Evolutionary conservation across 1,140 invertebrate species (phyloP), one percentile per base, ranked within the genome.

Genomic region (Bombus sibiricus): DNA sequence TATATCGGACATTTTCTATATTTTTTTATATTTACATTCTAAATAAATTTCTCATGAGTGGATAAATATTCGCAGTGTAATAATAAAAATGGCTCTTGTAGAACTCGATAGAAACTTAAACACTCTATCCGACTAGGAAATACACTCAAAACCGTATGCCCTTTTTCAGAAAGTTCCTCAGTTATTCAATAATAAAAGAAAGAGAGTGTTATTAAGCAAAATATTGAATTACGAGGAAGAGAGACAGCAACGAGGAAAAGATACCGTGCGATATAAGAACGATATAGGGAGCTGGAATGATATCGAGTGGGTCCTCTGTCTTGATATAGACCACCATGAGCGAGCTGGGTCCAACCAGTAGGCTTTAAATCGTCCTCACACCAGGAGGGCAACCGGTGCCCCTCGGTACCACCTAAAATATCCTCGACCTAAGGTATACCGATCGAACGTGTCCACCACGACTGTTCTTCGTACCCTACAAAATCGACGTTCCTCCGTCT

Each of bases 251-350:
- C 18, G 77, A 76, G 59, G 77, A 86, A 88, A 66, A 71, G 53
- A 69, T 43, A 59, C 47, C 34, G 57, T 43, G 76, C 82, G 66
- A 39, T 81, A 85, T 88, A 89, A 83, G 64, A 75, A 84, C 74
- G 77, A 86, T 87, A 85, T 43, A 18, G 78, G 71, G 84, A 57
- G 69, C 66, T 69, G 73, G 84, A 69, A 83, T 84, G 86, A 89
- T 91, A 92, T 91, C 87, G 88, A 92, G 88, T 86, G 83, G 89
- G 80, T 87, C 88, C 81, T 91, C 82, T 92, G 87, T 91, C 88
- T 92, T 89, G 92, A 93, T 93, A 92, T 93, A 93, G 93, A 93
- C 92, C 92, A 93, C 93, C 92, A 83, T 93, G 91, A 89, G 92
- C 88, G 93, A 89, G 89, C 85, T 83, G 88, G 77, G 71, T 88